phyloP scores from a whole-genome alignment of 2,797 vertebrate species.

The Typhlichthys subterraneus region DNA sequence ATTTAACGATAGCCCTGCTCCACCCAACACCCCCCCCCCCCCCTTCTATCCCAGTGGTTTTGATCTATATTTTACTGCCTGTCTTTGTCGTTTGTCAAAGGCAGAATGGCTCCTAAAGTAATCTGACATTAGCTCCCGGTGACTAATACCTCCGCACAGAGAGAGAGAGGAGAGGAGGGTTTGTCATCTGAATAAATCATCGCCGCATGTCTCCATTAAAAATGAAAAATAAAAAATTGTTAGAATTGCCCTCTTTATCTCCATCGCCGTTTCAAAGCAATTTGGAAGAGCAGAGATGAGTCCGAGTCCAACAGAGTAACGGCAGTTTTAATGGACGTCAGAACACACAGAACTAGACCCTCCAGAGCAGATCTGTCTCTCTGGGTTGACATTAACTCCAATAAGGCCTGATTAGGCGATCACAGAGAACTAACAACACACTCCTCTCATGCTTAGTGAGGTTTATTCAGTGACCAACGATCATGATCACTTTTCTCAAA shows the following conservation, averaged over 20 bases:
- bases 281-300: slow-evolving; percentile 23
- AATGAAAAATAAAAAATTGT: slow-evolving; percentile 31
- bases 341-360: slow-evolving; percentile 11
- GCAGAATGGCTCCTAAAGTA: slow-evolving; percentile 73
- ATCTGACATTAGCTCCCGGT: slow-evolving; percentile 77
- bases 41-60: slow-evolving; percentile 66
- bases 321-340: slow-evolving; percentile 8
- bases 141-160: slow-evolving; percentile 69
- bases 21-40: slow-evolving; percentile 26
- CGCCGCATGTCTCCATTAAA: slow-evolving; percentile 65
- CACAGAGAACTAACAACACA: too few species aligned
- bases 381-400: too few species aligned
- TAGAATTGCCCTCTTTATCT: slow-evolving; percentile 38
- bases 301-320: slow-evolving; percentile 16
- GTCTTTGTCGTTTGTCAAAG: slow-evolving; percentile 76
- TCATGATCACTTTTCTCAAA: too few species aligned
- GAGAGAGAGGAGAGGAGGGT: slow-evolving; percentile 48
- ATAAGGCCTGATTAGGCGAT: too few species aligned
- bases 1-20: slow-evolving; percentile 71
- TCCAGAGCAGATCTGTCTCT: too few species aligned
- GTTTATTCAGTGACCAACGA: too few species aligned
- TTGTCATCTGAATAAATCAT: slow-evolving; percentile 79
- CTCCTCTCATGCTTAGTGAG: too few species aligned
- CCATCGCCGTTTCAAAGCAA: slow-evolving; percentile 36
- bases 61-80: slow-evolving; percentile 80